Evolutionary conservation across 2,888 invertebrate species (phyloP).

Genomic region (Morpho achilles): DNA sequence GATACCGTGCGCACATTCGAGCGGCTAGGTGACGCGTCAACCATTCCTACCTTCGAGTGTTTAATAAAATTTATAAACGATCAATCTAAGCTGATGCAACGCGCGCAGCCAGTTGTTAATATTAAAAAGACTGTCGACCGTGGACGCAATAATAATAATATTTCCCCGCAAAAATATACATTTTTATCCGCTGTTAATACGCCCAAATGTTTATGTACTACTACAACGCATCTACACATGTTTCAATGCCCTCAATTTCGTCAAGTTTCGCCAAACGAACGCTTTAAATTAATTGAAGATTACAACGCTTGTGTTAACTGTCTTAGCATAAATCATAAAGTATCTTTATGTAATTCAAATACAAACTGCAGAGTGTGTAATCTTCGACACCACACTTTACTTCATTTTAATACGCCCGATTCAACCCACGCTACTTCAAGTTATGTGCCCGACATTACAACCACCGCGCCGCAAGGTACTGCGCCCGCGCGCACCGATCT

Average conservation of each 20-base stretch:
- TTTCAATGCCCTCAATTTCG: background rate
- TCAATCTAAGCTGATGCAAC: no score
- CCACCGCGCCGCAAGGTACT: background rate
- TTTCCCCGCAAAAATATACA: background rate
- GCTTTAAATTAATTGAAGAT: background rate
- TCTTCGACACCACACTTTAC: no score
- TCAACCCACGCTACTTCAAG: background rate
- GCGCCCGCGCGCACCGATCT: background rate
- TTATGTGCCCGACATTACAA: background rate
- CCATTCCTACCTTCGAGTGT: no score
- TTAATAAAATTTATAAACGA: no score
- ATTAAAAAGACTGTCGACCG: background rate
- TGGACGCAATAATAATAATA: background rate
- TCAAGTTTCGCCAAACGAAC: background rate
- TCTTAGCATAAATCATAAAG: background rate
- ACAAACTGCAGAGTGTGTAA: background rate
- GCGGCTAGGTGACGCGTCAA: no score
- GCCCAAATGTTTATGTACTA: background rate
- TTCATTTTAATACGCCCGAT: background rate
- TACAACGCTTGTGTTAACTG: no score
- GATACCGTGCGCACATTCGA: constrained; percentile 20
- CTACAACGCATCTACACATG: background rate
- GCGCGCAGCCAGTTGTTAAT: background rate
- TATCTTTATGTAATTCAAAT: background rate
- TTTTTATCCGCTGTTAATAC: background rate